Base-by-base conservation (phyloP, 2,113 vertebrate genomes). In the Bubalus kerabau region DNA sequence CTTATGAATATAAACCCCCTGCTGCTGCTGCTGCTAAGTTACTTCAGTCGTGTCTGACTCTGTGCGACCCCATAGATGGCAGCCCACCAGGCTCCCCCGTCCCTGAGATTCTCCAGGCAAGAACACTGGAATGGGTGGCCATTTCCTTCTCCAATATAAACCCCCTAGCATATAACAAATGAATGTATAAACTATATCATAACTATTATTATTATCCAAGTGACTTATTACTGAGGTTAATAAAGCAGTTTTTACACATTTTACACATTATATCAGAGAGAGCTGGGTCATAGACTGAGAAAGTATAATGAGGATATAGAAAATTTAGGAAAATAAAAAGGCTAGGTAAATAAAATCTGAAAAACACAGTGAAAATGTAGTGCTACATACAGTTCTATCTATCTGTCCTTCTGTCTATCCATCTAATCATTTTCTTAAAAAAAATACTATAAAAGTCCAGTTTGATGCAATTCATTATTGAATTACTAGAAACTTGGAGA, bases 241-340 rank as follows among this genome's bases (percentile, higher is more conserved):
- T 87, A 54, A 52, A 84, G 82, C 21, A 78, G 40, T 87, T 24
- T 67, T 88, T 71, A 71, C 2, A 36, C 17, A 71, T 21, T 81
- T 96, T 80, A 71, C 52, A 54, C 10, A 88, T 91, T 90, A 43
- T 76, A 43, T 91, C 46, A 87, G 94, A 89, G 50, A 30, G 13
- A 57, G 36, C 81, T 88, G 46, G 24, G 13, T 78, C 80, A 87
- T 60, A 91, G 57, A 87, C 30, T 86, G 81, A 64, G 57, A 93
- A 86, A 92, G 54, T 30, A 50, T 56, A 87, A 16, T 92, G 48
- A 96, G 78, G 28, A 80, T 67, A 62, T 17, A 64, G 71, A 87
- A 60, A 89, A 82, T 82, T 87, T 76, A 88, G 46, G 62, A 95
- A 96, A 92, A 59, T 95, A 57, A 7, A 54, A 94, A 67, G 54